Evolutionary conservation across 37 sponge, comb jelly and placozoan species (phyloP).

Genomic region (Trichoplax adhaerens): DNA sequence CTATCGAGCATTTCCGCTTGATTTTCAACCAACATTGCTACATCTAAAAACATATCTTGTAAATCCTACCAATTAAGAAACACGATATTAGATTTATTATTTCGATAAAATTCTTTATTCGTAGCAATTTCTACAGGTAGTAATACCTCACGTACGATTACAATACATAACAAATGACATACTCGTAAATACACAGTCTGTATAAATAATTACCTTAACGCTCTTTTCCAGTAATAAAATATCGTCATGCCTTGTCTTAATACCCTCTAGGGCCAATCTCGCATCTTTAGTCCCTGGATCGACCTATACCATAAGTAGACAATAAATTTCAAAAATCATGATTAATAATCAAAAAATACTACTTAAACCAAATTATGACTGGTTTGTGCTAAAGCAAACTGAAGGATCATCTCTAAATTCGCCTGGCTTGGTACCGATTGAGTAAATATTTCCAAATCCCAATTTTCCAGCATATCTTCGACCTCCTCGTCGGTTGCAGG

Average conservation of each 20-base stretch:
- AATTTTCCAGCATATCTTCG: conserved; percentile 49
- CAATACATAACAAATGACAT: no score
- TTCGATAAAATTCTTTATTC: no score
- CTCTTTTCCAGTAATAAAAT: conserved; percentile 46
- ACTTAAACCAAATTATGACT: no score
- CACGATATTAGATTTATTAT: no score
- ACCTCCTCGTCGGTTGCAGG: conserved; percentile 47
- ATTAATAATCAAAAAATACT: no score
- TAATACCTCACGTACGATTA: no score
- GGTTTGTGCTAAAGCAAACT: no score
- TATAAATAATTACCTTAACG: conserved; percentile 21
- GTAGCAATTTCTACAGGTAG: no score
- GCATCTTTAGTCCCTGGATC: conserved; percentile 39
- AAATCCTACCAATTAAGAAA: conserved; percentile 36
- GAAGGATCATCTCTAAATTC: no score
- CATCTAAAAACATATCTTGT: conserved; percentile 72
- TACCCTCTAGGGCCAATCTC: conserved; percentile 58
- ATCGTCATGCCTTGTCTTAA: conserved; percentile 55
- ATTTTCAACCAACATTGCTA: conserved; percentile 61
- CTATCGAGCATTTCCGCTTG: conserved; percentile 61
- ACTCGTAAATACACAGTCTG: no score
- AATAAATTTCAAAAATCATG: no score
- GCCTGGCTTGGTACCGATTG: conserved; percentile 22
- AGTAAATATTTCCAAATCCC: conserved; percentile 30
- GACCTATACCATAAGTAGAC: conserved; percentile 13